phyloP scores from a whole-genome alignment of 2,113 vertebrate species.

The Paramisgurnus dabryanus region DNA sequence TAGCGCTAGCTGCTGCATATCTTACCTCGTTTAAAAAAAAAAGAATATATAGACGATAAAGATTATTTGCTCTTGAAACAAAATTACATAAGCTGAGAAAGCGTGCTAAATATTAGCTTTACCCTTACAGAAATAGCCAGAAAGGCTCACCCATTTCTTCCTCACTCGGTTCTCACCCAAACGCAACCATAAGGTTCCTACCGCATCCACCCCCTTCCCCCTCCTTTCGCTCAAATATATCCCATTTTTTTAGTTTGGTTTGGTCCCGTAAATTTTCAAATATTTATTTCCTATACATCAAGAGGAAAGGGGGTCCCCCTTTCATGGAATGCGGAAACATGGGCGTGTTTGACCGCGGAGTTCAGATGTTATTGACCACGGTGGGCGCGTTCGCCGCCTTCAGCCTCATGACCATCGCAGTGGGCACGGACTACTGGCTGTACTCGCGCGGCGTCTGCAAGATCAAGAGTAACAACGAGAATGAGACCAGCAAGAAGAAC shows the following conservation, averaged over 20 bases:
- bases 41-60: slow-evolving; percentile 10
- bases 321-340: slow-evolving; percentile 99
- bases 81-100: slow-evolving; percentile 40
- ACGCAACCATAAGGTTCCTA: slow-evolving; percentile 82
- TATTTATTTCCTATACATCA: slow-evolving; percentile 85
- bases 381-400: slow-evolving; percentile 99
- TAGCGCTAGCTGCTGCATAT: slow-evolving; percentile 51
- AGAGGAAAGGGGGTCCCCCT: slow-evolving; percentile 95
- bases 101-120: slow-evolving; percentile 53
- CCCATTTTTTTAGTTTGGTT: slow-evolving; percentile 76
- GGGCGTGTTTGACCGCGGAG: slow-evolving; percentile 99
- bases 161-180: slow-evolving; percentile 68
- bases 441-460: slow-evolving; percentile 98
- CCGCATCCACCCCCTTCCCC: slow-evolving; percentile 80
- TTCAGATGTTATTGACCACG: slow-evolving; percentile 99
- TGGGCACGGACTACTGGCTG: slow-evolving; percentile 99
- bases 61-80: slow-evolving; percentile 34
- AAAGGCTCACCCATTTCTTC: slow-evolving; percentile 64
- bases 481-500: slow-evolving; percentile 99
- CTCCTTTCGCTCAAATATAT: slow-evolving; percentile 75
- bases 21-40: slow-evolving; percentile 16
- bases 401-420: slow-evolving; percentile 99
- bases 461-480: slow-evolving; percentile 94
- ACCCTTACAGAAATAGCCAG: slow-evolving; percentile 35
- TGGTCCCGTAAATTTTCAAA: slow-evolving; percentile 81